Evolutionary conservation across 1,140 invertebrate genomes (phyloP), one percentile per base, ranked within the genome.

Genomic region (Sarcophaga bullata): DNA sequence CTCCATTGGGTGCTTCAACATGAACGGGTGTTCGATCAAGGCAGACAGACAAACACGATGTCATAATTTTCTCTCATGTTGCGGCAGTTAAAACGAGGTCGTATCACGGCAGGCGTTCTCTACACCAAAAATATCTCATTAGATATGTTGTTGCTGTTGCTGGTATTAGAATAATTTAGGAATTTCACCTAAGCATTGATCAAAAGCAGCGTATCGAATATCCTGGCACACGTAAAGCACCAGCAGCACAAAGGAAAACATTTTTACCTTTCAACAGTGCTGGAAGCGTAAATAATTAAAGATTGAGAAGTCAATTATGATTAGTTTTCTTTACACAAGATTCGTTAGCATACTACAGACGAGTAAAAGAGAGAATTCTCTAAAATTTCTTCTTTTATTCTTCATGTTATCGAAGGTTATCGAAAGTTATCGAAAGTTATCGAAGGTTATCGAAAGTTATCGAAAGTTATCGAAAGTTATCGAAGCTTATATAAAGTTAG

Each of bases 221-320:
- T 50, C n/a, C n/a, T 78, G 75, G 75, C 75, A 78, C 75, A 78
- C 75, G 75, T 78, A 78, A 50, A 19, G 48, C 48, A 78, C 75
- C 50, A 10, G 75, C 75, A 47, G 48, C 11, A 78, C 50, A 48
- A 52, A 50, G 50, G 50, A 78, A 7, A 50, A 19, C 10, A 10
- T 6, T 25, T 25, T 10, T 78, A 50, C 7, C 13, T 52, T 52
- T 25, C 19, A 25, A 25, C 0, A 19, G 62, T 0, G 7, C 11
- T 17, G 50, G 75, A 37, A n/a, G 75, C 75, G 75, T 78, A 78
- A 78, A 78, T 78, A 78, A 78, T 50, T 49, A 78, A 3, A 15
- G 2, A 8, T 78, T 78, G 75, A 78, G n/a, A 78, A 78, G 75
- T 78, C 75, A 78, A 78, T 78, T 78, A 78, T 37, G 25, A 37